Conservation (phyloP, 2,888 invertebrate genomes). For the Argynnis bischoffii region DNA sequence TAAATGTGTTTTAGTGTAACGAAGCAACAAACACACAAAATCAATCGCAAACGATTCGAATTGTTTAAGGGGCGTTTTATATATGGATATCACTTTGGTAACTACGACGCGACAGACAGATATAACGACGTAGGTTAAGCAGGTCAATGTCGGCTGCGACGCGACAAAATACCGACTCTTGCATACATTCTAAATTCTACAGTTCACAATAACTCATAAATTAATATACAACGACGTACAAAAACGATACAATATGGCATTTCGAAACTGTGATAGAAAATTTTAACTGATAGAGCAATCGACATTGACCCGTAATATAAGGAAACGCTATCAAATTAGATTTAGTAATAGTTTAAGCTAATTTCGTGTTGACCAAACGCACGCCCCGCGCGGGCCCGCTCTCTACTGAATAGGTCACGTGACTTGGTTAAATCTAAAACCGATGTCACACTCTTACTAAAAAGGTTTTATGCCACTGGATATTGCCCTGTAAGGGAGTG, state of each 20-base stretch:
- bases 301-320: slow-evolving; percentile 7
- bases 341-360: neutral
- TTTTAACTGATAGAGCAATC: neutral
- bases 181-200: neutral
- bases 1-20: slow-evolving; percentile 8
- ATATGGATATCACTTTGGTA: neutral
- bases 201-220: neutral
- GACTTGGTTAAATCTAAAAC: too few relatives aligned
- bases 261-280: slow-evolving; percentile 5
- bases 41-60: slow-evolving; percentile 7
- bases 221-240: neutral
- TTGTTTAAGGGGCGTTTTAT: slow-evolving; percentile 20
- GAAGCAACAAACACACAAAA: slow-evolving; percentile 13
- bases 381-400: neutral
- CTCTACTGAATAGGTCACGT: too few relatives aligned
- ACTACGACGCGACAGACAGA: neutral
- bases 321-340: slow-evolving; percentile 4
- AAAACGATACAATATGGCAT: neutral
- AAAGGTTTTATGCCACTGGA: too few relatives aligned
- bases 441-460: too few relatives aligned
- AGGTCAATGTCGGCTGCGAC: neutral
- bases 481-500: too few relatives aligned
- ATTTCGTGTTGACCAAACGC: slow-evolving; percentile 7
- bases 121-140: neutral
- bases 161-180: neutral